These are phyloP conservation scores for Cactoblastis cactorum DNA, from an alignment of 2,888 invertebrate species.

Conservation along the genomic window DNA sequence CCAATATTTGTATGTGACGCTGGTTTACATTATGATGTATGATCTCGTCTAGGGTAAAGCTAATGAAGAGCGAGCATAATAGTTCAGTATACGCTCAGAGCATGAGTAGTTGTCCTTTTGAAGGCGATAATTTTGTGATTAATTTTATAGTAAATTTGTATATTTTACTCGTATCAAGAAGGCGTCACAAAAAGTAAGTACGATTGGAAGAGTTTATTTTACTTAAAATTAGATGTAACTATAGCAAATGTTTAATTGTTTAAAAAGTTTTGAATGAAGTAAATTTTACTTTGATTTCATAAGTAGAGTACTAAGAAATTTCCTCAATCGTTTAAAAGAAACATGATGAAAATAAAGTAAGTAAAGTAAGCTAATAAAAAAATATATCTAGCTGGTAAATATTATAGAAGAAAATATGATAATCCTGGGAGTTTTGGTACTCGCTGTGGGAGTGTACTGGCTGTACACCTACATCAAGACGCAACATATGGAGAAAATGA, in stretches of 20 bases:
- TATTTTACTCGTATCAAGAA: too few species aligned
- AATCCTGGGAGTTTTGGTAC: constrained; percentile 32
- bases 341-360: too few species aligned
- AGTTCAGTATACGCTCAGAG: not conserved
- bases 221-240: too few species aligned
- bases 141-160: not conserved
- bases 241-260: too few species aligned
- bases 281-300: too few species aligned
- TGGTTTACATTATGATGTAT: not conserved
- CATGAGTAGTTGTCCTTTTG: not conserved
- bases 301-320: too few species aligned
- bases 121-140: not conserved
- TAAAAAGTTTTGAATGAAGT: too few species aligned
- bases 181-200: not conserved
- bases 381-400: not conserved
- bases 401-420: constrained; percentile 36
- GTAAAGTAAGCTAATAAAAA: too few species aligned
- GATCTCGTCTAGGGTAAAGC: not conserved
- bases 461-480: constrained; percentile 35
- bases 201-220: too few species aligned
- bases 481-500: constrained; percentile 43
- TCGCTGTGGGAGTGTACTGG: constrained; percentile 37
- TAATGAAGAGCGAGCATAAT: constrained; percentile 5
- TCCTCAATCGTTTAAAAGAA: too few species aligned
- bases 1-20: constrained; percentile 6